Evolutionary conservation across 1,140 invertebrate genomes (phyloP).

Genomic region (Diabrotica undecimpunctata): DNA sequence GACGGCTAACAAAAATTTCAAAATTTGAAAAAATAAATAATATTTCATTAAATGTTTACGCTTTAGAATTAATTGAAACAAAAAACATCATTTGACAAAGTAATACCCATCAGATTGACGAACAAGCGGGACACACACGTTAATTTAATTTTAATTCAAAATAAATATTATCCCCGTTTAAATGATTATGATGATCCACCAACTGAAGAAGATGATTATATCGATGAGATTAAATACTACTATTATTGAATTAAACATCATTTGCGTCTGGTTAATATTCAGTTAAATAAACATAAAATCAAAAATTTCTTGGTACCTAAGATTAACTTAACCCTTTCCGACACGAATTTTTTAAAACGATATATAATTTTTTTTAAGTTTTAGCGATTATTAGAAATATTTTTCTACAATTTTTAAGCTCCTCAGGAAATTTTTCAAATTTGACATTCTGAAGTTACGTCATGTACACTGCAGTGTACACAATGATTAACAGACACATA

Average conservation of each 20-base stretch:
- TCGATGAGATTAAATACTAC: conserved; percentile 29
- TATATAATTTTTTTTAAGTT: no score
- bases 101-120: conserved; percentile 24
- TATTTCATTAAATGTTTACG: conserved; percentile 30
- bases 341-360: no score
- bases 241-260: conserved; percentile 40
- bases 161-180: conserved; percentile 24
- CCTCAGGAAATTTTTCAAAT: no score
- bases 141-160: conserved; percentile 35
- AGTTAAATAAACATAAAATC: conserved; percentile 33
- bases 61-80: conserved; percentile 20
- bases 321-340: no score
- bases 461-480: no score
- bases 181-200: conserved; percentile 21
- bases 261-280: conserved; percentile 31
- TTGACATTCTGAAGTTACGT: no score
- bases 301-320: no score
- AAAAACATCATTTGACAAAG: conserved; percentile 10
- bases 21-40: conserved; percentile 40
- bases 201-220: conserved; percentile 18
- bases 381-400: no score
- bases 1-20: conserved; percentile 41
- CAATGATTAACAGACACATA: no score
- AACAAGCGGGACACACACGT: conserved; percentile 31
- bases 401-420: no score